Conservation (phyloP, 2,888 invertebrate species). For the Drosophila demipolita region DNA sequence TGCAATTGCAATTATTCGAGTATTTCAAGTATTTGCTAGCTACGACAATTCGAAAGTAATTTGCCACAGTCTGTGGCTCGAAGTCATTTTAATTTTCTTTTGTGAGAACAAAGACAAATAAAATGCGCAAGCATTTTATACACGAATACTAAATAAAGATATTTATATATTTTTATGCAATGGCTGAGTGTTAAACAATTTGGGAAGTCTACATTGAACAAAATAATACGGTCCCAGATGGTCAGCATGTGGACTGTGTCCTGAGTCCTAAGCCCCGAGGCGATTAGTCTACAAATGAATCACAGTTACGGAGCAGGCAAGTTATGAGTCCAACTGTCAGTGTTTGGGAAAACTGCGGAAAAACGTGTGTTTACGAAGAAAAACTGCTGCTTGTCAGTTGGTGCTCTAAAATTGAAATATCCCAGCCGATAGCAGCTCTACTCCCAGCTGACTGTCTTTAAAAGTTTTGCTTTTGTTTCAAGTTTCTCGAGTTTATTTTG, state of each 20-base stretch:
- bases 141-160: constrained; percentile 17
- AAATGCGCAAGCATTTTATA: constrained; percentile 43
- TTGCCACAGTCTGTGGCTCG: constrained; percentile 28
- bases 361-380: constrained; percentile 63
- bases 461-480: constrained; percentile 49
- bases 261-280: constrained; percentile 1
- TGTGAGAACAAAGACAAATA: constrained; percentile 1
- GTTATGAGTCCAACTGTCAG: constrained; percentile 47
- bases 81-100: constrained; percentile 30
- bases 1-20: background rate
- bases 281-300: constrained; percentile 58
- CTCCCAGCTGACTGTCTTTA: constrained; percentile 17
- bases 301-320: constrained; percentile 48
- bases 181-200: constrained; percentile 38
- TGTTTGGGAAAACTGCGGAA: constrained; percentile 34
- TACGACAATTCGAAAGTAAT: constrained; percentile 34
- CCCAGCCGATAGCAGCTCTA: background rate
- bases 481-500: constrained; percentile 50
- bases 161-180: constrained; percentile 38
- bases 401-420: constrained; percentile 1
- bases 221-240: constrained; percentile 20
- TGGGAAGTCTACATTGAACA: constrained; percentile 15
- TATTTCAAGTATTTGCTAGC: constrained; percentile 8
- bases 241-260: constrained; percentile 22
- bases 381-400: constrained; percentile 37